A percentile compares a stretch with the other conserved stretches of the same genome.
phyloP scores from a whole-genome alignment of 2,113 vertebrate species.

The Myodes glareolus region DNA sequence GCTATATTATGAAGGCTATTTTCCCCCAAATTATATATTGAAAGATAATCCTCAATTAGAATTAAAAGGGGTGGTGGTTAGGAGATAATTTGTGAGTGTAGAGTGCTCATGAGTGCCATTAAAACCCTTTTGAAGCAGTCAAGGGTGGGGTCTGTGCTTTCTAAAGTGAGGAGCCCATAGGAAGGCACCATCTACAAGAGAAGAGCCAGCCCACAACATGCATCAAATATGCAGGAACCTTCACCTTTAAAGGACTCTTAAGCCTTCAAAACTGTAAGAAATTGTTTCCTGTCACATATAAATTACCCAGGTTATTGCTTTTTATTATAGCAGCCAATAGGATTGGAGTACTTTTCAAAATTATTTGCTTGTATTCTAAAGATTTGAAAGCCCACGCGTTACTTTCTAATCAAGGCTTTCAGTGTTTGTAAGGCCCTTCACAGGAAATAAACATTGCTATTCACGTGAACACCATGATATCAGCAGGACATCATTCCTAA shows the following conservation, averaged over 20 bases:
- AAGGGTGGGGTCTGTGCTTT: not conserved
- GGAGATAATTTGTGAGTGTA: not conserved
- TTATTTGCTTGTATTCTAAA: not conserved
- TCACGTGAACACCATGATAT: not conserved
- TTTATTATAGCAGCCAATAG: not conserved
- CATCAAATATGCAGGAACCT: not conserved
- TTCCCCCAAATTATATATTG: not conserved
- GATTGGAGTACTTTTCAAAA: not conserved
- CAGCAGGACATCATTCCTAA: not conserved
- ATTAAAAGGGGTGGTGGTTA: not conserved
- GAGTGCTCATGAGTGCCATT: not conserved
- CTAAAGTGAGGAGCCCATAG: not conserved
- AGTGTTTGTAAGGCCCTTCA: not conserved
- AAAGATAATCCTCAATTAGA: not conserved
- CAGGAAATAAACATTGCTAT: not conserved
- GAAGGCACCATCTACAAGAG: not conserved
- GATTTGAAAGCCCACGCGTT: too few relatives aligned
- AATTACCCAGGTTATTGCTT: not conserved
- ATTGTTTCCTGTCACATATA: not conserved
- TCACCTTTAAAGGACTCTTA: not conserved
- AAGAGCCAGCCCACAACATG: not conserved
- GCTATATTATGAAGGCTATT: not conserved
- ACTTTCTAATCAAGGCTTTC: not conserved
- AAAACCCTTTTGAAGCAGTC: not conserved
- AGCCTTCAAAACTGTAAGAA: not conserved